These are phyloP conservation scores for Pararge aegeria DNA, from an alignment of 1,140 invertebrate genomes.

Conservation along the genomic window DNA sequence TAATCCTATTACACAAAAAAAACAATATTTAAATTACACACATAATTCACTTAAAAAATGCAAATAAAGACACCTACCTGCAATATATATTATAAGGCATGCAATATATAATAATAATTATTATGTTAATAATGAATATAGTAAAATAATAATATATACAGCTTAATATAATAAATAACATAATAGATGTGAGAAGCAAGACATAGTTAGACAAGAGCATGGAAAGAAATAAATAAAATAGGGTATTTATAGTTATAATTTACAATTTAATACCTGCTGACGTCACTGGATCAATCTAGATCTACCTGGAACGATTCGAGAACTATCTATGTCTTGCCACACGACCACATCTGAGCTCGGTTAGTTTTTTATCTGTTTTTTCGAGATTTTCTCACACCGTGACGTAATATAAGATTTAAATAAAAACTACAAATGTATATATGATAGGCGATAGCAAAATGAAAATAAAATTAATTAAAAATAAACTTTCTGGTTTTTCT, in stretches of 20 bases:
- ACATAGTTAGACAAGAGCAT: conserved; percentile 70
- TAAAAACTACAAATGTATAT: no score
- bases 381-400: conserved; percentile 37
- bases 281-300: conserved; percentile 37
- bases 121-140: conserved; percentile 8
- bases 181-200: conserved; percentile 69
- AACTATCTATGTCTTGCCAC: conserved; percentile 74
- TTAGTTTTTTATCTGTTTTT: conserved; percentile 40
- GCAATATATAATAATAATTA: conserved; percentile 37
- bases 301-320: conserved; percentile 40
- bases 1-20: no score
- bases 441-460: neutral
- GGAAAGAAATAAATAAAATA: conserved; percentile 42
- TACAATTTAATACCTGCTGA: conserved; percentile 55
- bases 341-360: conserved; percentile 73
- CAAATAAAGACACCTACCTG: no score
- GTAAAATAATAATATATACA: conserved; percentile 5
- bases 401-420: conserved; percentile 27
- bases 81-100: no score
- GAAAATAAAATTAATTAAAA: neutral
- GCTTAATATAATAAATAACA: conserved; percentile 27
- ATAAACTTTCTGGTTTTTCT: no score
- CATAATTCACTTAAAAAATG: no score
- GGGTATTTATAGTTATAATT: conserved; percentile 18
- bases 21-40: no score